A percentile compares a stretch with the other conserved stretches of the same genome.
These are phyloP conservation scores for Numenius phaeopus DNA, from an alignment of 2,797 vertebrate genomes.

Conservation along the genomic window DNA sequence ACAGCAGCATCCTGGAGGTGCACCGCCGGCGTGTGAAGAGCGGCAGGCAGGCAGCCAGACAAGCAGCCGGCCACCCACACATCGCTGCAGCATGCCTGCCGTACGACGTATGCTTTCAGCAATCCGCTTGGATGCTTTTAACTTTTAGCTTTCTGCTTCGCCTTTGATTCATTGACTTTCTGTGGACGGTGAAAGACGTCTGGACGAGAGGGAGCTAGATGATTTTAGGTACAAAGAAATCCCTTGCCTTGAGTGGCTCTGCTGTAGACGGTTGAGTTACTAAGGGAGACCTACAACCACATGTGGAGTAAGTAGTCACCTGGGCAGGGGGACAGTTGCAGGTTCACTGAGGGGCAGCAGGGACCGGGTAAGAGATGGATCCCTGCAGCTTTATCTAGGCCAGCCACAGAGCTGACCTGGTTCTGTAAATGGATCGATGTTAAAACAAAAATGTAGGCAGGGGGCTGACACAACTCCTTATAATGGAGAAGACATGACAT, in stretches of 20 bases:
- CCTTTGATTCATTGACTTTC: background rate
- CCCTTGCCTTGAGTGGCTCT: background rate
- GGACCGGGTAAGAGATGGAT: background rate
- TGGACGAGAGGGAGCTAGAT: fast-evolving
- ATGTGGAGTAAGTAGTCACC: background rate
- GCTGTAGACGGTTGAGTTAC: background rate
- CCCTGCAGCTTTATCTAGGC: background rate
- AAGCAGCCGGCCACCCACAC: conserved; percentile 55
- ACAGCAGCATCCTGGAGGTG: conserved; percentile 20
- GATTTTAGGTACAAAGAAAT: background rate
- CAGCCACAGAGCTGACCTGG: background rate
- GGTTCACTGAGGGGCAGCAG: background rate
- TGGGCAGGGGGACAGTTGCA: background rate
- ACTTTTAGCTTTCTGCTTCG: background rate
- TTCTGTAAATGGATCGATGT: background rate
- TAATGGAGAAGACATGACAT: background rate
- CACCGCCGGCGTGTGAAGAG: background rate
- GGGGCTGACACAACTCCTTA: background rate
- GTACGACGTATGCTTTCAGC: background rate
- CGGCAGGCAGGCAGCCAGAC: conserved; percentile 12
- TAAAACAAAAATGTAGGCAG: background rate
- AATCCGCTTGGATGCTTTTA: background rate
- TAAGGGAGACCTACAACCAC: background rate
- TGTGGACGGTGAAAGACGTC: background rate
- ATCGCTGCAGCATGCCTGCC: conserved; percentile 32